These are phyloP conservation scores for Formicarius rufipectus DNA, from an alignment of 2,113 vertebrate species.

Conservation along the genomic window DNA sequence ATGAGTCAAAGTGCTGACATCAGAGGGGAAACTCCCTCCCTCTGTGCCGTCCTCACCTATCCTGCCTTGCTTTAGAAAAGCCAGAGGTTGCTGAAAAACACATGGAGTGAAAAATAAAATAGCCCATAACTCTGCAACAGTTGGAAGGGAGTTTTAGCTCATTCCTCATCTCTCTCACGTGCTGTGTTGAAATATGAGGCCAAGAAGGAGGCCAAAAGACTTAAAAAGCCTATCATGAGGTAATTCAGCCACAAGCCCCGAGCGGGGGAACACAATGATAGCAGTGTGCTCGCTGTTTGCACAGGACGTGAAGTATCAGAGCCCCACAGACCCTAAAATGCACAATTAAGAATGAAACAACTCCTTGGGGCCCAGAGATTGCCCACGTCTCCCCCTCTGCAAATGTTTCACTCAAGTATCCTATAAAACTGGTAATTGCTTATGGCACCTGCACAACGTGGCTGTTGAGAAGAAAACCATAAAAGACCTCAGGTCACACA, in stretches of 20 bases:
- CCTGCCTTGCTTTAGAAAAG: background rate
- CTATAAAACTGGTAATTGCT: slow-evolving; percentile 28
- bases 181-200: slow-evolving; percentile 65
- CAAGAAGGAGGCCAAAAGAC: slow-evolving; percentile 49
- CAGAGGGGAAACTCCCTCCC: background rate
- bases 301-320: slow-evolving; percentile 50
- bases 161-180: slow-evolving; percentile 62
- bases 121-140: slow-evolving; percentile 29
- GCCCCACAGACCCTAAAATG: slow-evolving; percentile 31
- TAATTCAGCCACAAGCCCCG: slow-evolving; percentile 44
- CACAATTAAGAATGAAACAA: slow-evolving; percentile 52
- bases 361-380: slow-evolving; percentile 14
- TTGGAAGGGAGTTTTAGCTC: slow-evolving; percentile 36
- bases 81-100: slow-evolving; percentile 22
- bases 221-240: slow-evolving; percentile 66
- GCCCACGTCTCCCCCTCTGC: background rate
- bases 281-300: slow-evolving; percentile 58
- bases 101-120: slow-evolving; percentile 49
- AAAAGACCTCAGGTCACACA: background rate
- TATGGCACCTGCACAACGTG: background rate
- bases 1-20: background rate
- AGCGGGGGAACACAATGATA: slow-evolving; percentile 63
- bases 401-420: slow-evolving; percentile 27
- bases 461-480: background rate
- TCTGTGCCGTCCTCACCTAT: background rate